Evolutionary conservation across 2,797 vertebrate species (phyloP).

Genomic region (Amblyraja radiata): DNA sequence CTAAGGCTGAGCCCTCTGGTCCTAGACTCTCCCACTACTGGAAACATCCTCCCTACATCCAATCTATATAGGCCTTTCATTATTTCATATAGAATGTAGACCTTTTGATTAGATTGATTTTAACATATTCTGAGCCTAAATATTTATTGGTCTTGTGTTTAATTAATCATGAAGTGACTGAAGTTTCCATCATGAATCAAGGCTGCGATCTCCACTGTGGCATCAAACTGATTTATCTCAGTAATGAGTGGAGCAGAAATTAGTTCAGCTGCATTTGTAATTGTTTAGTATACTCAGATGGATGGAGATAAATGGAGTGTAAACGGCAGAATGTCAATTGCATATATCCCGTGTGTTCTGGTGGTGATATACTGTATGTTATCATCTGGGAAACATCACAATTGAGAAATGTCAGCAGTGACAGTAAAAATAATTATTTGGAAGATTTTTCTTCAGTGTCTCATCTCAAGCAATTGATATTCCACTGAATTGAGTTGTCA

Average conservation of each 20-base stretch:
- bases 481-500: no score
- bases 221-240: not conserved
- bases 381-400: not conserved
- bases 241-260: not conserved
- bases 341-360: not conserved
- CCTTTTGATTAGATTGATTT: no score
- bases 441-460: not conserved
- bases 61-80: no score
- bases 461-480: not conserved
- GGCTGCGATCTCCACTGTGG: not conserved
- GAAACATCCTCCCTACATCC: no score
- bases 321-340: not conserved
- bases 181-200: not conserved
- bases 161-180: not conserved
- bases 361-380: not conserved
- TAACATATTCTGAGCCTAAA: not conserved
- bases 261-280: constrained; percentile 20
- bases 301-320: not conserved
- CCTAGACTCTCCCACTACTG: no score
- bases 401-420: not conserved
- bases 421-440: no score
- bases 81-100: no score
- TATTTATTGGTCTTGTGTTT: not conserved
- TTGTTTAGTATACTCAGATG: not conserved
- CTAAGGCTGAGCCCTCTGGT: no score